A percentile compares a stretch with the other conserved stretches of the same genome.
These are phyloP conservation scores for Poeciliopsis turrubarensis DNA, from an alignment of 2,113 vertebrate species.

Conservation along the genomic window DNA sequence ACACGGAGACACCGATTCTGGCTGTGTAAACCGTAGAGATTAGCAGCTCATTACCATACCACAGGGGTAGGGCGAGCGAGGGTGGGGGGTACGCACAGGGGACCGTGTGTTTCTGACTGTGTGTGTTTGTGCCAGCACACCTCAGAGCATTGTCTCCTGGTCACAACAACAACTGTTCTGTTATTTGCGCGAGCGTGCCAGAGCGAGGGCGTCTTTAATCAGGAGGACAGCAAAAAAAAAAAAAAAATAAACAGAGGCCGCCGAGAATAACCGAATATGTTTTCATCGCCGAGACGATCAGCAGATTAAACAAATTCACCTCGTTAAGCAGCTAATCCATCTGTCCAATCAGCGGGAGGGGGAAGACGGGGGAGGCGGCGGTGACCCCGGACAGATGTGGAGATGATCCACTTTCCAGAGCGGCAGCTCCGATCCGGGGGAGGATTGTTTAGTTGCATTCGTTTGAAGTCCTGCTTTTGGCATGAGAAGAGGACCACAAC, in stretches of 20 bases:
- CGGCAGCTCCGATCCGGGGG: constrained; percentile 28
- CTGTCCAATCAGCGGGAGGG: constrained; percentile 58
- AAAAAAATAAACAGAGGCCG: constrained; percentile 28
- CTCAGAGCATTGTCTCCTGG: constrained; percentile 73
- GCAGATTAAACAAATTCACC: constrained; percentile 72
- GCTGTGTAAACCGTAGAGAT: constrained; percentile 77
- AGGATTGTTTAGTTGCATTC: constrained; percentile 48
- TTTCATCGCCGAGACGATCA: constrained; percentile 64
- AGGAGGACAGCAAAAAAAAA: constrained; percentile 53
- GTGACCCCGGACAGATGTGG: constrained; percentile 70
- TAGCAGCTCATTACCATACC: constrained; percentile 80
- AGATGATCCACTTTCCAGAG: constrained; percentile 56
- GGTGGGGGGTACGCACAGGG: constrained; percentile 63
- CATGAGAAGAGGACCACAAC: constrained; percentile 53
- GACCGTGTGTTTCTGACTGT: constrained; percentile 37
- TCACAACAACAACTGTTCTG: constrained; percentile 75
- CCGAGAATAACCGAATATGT: constrained; percentile 71
- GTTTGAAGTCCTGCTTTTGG: constrained; percentile 58
- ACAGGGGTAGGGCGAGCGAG: constrained; percentile 54
- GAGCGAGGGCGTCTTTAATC: constrained; percentile 72
- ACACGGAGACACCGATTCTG: constrained; percentile 47
- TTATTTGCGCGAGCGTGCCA: constrained; percentile 53
- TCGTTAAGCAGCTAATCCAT: constrained; percentile 71
- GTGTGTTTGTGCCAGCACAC: constrained; percentile 46
- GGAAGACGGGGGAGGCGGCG: constrained; percentile 49